Base-by-base conservation (phyloP, 1,140 invertebrate genomes). In the Armadillidium nasatum region DNA sequence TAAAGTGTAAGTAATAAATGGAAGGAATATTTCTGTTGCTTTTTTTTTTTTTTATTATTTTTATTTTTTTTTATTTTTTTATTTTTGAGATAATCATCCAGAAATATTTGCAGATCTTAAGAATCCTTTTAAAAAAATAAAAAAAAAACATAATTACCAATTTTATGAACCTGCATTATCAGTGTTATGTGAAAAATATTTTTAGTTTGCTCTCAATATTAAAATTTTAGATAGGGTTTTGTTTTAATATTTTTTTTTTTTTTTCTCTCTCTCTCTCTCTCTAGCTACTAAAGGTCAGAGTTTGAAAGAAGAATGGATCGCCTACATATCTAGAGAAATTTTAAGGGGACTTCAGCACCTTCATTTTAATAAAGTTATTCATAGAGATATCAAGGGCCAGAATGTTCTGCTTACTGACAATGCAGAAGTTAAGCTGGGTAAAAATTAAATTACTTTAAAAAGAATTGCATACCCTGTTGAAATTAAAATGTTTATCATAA, bases 261-360 rank as follows among this genome's bases (percentile, higher is more conserved):
- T 60, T 66, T 50, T 78, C 4, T 54, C 70, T 76, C 73, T 78
- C 79, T 71, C 73, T 81, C 71, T 77, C 73, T 73, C 83, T 84
- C 46, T 80, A 87, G 87, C 95, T 76, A 99, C 96, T 46, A 98
- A 99, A 87, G 96, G 96, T 23, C 95, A 97, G 84, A 94, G 93
- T 80, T 87, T 99, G 70, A 99, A 98, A 86, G 98, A 99, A 87
- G 98, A 99, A 87, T 99, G 98, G 97, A 99, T 99, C 84, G 96
- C 98, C 66, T 99, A 99, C 85, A 97, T 99, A 82, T 98, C 95
- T 44, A 89, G 96, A 79, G 98, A 99, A 87, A 98, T 99, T 81
- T 87, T 98, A 72, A 89, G 97, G 84, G 97, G 97, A 82, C 89
- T 99, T 60, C 94, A 93, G 84, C 98, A 99, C 89, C 90, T 99